Base-by-base conservation (phyloP, 2,113 vertebrate genomes). In the Syrmaticus mikado region DNA sequence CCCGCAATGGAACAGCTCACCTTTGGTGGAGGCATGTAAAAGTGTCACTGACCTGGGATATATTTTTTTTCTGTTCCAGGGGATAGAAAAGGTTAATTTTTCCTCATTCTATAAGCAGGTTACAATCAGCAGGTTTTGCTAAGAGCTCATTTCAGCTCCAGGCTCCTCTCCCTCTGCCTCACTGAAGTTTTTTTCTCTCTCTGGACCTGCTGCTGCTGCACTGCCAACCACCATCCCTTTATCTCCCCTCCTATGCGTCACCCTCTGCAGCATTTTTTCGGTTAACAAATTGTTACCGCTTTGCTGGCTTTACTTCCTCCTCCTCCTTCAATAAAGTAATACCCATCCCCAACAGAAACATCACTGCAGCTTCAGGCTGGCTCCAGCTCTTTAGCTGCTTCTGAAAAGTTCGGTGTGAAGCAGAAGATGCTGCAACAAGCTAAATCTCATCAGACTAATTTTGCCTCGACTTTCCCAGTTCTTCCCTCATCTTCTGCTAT, bases 281-380 rank as follows among this genome's bases (percentile, higher is more conserved):
- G 50, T 61, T 83, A 95, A 91, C 89, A 93, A 84, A 92, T 83
- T 87, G 34, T 93, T 96, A 85, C 88, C 27, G 70, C 80, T 95
- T 93, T 60, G 76, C 11, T 64, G 52, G 55, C n/a, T 87, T 87
- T 70, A 38, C 27, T 10, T 60, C 17, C 43, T 89, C 70, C 73
- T 82, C 25, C 20, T 70, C 61, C 17, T 68, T 28, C 18, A 43
- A 61, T n/a, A 71, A 48, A 82, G 55, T 32, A 52, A 78, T 13
- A n/a, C 25, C 46, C 77, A 81, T 70, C 25, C 10, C 64, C 40
- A 64, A 2, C 8, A 60, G 19, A 28, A 53, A 36, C 38, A 43
- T 55, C 22, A 68, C 79, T 68, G 40, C 79, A 79, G 46, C 62
- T 89, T 79, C 21, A 4, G 74, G 65, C 65, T 30, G n/a, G 30